Base-by-base conservation (phyloP, 2,113 vertebrate genomes). In the Tiliqua scincoides region DNA sequence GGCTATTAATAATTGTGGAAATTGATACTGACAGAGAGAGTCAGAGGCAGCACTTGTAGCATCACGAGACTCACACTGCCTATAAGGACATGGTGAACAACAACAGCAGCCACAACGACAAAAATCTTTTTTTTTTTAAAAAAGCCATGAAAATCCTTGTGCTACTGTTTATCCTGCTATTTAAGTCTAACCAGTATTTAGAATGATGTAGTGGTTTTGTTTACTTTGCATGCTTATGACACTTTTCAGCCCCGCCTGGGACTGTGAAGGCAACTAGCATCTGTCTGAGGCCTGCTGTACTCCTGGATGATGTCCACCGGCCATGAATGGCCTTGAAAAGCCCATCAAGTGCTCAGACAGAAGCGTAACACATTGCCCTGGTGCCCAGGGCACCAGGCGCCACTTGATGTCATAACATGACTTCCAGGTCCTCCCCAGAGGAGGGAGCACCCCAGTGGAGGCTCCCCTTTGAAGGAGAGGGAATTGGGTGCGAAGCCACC, bases 1-100 rank as follows among this genome's bases (percentile, higher is more conserved):
- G 65, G 37, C 27, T 85, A 30, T 72, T 12, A 54, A 65, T 82
- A 75, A 88, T 76, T 72, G 88, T 48, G 70, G 15, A 59, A 71
- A 10, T 73, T 30, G 35, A 84, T 40, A 82, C 40, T 37, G 79
- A 65, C 37, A 72, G 1, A 79, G 21, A 79, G 2, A 52, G 32
- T 85, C 17, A 0, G 20, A 80, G 20, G 52, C 57, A 88, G 77
- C 82, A 91, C 77, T 43, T 84, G 20, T 78, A 83, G 43, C 82
- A 90, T 1, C 52, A 70, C 63, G 27, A 79, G 80, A 57, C 15
- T 80, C 71, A 76, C 35, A 75, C 1, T 77, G 65, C 48, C 40
- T 83, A n/a, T 52, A 84, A 52, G 87, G 12, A 18, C 18, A 35
- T 2, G 27, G 25, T 52, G 87, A 11, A 68, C 2, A n/a, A 32